phyloP scores from a whole-genome alignment of 2,888 invertebrate species.

The Aphodius granarius region DNA sequence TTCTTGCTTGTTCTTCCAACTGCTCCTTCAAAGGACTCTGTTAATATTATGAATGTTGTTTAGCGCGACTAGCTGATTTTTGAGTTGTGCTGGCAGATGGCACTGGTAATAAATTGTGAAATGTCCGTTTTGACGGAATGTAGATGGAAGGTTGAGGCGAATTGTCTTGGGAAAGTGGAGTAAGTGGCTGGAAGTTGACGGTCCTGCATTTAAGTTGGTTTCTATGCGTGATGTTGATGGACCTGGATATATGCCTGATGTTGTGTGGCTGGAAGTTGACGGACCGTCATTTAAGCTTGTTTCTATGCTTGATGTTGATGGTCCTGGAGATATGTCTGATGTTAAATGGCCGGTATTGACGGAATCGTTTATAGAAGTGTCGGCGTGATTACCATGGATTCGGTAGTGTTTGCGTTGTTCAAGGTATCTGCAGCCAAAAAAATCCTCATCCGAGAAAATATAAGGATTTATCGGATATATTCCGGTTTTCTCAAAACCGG shows the following conservation, averaged over 20 bases:
- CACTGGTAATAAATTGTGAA: slow-evolving; percentile 10
- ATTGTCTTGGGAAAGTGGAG: background rate
- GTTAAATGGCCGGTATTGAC: background rate
- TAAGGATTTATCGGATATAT: slow-evolving; percentile 17
- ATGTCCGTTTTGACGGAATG: background rate
- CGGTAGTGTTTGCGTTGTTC: background rate
- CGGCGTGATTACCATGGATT: background rate
- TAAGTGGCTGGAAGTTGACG: too few species aligned
- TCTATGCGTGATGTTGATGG: too few species aligned
- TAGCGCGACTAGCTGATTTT: slow-evolving; percentile 9
- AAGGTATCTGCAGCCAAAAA: slow-evolving; percentile 24
- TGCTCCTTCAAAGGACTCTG: slow-evolving; percentile 15
- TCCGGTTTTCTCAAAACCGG: slow-evolving; percentile 10
- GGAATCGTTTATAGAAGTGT: background rate
- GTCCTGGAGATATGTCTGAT: background rate
- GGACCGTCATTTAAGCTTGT: background rate
- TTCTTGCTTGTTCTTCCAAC: slow-evolving; percentile 16
- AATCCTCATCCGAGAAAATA: slow-evolving; percentile 28
- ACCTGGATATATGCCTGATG: too few species aligned
- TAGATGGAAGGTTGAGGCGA: background rate
- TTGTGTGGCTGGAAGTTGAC: background rate
- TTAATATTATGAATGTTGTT: slow-evolving; percentile 21
- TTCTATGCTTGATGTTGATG: background rate
- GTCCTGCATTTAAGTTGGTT: too few species aligned
- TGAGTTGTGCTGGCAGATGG: background rate